These are phyloP conservation scores for Muscina levida DNA, from an alignment of 2,888 invertebrate genomes.

Conservation along the genomic window DNA sequence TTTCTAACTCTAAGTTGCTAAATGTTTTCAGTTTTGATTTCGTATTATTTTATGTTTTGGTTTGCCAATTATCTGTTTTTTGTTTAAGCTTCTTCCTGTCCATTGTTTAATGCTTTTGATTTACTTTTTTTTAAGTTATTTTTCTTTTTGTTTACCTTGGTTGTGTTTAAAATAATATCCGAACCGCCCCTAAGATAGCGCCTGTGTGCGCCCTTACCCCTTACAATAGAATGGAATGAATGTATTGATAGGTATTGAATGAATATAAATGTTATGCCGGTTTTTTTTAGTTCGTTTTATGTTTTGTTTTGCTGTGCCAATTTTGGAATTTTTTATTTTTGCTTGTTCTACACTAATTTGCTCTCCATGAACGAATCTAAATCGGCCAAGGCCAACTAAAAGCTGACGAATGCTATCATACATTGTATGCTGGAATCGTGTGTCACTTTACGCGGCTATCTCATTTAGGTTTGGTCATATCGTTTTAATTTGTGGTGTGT, in stretches of 20 bases:
- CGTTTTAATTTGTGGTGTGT: slow-evolving; percentile 74
- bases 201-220: neutral
- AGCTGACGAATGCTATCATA: too few species aligned
- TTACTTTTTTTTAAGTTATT: neutral
- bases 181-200: neutral
- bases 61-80: slow-evolving; percentile 28
- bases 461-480: slow-evolving; percentile 48
- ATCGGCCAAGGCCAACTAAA: too few species aligned
- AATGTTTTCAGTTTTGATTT: slow-evolving; percentile 26
- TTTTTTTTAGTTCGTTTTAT: too few species aligned
- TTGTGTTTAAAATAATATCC: too few species aligned
- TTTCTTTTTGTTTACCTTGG: neutral
- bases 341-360: neutral
- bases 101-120: neutral
- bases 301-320: too few species aligned
- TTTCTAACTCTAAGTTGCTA: slow-evolving; percentile 12
- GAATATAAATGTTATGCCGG: too few species aligned
- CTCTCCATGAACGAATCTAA: neutral
- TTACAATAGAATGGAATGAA: too few species aligned
- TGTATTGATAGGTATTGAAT: too few species aligned
- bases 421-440: too few species aligned
- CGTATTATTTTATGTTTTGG: slow-evolving; percentile 28
- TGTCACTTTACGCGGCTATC: too few species aligned
- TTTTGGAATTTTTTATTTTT: neutral
- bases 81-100: neutral